A percentile compares a stretch with the other conserved stretches of the same genome.
phyloP scores from a whole-genome alignment of 2,888 invertebrate genomes.

The Mesochorus sp. region DNA sequence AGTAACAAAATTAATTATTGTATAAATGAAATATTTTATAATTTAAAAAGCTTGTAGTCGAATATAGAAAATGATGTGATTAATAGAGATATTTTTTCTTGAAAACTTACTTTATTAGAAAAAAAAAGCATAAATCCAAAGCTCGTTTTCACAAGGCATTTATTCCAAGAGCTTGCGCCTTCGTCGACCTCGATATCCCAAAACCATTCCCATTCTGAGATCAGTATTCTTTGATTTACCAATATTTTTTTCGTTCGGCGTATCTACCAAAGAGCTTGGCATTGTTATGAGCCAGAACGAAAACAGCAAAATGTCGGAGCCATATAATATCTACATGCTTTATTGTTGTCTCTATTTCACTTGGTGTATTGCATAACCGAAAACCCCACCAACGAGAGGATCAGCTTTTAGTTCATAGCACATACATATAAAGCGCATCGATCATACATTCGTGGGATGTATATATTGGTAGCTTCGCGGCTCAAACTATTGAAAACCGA shows the following conservation, averaged over 20 bases:
- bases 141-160: neutral
- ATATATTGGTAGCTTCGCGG: slow-evolving; percentile 34
- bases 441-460: slow-evolving; percentile 25
- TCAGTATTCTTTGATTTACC: neutral
- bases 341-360: no score
- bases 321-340: neutral
- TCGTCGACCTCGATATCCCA: neutral
- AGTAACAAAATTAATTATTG: no score
- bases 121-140: neutral
- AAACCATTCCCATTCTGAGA: neutral
- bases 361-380: no score
- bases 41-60: no score
- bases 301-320: neutral
- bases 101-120: no score
- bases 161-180: neutral
- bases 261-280: neutral
- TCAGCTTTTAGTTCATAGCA: slow-evolving; percentile 8
- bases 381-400: neutral
- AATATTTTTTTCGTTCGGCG: slow-evolving; percentile 4
- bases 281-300: neutral
- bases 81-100: no score
- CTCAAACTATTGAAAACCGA: slow-evolving; percentile 34
- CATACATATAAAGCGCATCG: slow-evolving; percentile 22
- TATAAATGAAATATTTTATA: no score
- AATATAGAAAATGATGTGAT: no score